phyloP scores from a whole-genome alignment of 2,113 vertebrate genomes.

The Oxygymnocypris stewartii region DNA sequence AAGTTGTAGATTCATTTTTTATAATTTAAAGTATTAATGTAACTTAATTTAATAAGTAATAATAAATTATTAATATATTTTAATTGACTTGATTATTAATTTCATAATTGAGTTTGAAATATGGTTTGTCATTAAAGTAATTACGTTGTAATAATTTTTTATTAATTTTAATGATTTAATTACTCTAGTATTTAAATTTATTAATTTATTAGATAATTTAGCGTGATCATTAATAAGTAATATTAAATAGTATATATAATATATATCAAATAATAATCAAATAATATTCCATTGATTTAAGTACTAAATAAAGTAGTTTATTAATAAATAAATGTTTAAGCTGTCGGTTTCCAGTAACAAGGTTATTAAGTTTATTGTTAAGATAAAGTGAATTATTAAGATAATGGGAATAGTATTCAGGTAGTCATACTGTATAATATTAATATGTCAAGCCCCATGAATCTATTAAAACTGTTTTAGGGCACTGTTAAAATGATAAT shows the following conservation, averaged over 20 bases:
- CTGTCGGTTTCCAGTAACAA: neutral
- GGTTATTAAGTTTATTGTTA: neutral
- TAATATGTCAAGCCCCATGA: neutral
- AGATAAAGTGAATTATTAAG: neutral
- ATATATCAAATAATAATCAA: too few species aligned
- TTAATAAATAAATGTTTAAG: neutral
- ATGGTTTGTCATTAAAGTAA: neutral
- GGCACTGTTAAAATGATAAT: neutral
- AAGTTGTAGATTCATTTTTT: too few species aligned
- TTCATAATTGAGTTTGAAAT: neutral
- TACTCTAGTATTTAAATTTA: neutral
- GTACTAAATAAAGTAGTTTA: neutral
- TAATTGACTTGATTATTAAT: neutral
- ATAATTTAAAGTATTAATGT: too few species aligned
- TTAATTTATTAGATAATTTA: too few species aligned
- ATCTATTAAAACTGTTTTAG: neutral
- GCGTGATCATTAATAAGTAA: neutral
- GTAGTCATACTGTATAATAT: neutral
- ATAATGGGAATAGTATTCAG: neutral
- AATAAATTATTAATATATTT: neutral
- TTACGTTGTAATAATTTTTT: neutral
- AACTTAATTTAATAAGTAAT: neutral
- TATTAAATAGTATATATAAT: neutral
- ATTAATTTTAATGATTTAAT: neutral
- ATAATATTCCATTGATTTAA: neutral